Percentiles rank a stretch among this genome's conserved stretches.
Conservation (phyloP, 2,113 vertebrate species). For the Oceanites oceanicus region DNA sequence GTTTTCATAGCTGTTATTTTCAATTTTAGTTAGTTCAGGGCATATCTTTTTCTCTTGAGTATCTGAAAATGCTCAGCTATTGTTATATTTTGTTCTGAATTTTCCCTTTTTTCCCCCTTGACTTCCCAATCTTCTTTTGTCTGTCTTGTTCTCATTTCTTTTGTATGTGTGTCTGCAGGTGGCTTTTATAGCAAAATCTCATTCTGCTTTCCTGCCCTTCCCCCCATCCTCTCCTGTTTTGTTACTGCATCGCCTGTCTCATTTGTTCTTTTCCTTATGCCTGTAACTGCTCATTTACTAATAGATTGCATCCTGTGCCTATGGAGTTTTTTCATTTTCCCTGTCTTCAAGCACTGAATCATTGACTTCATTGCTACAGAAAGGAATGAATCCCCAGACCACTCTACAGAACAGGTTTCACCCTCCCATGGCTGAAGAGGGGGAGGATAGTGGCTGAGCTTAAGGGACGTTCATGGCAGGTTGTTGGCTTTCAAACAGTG, state of each 20-base stretch:
- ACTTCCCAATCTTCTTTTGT: slow-evolving; percentile 36
- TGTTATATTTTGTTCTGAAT: slow-evolving; percentile 36
- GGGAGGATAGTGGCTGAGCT: neutral
- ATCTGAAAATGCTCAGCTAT: slow-evolving; percentile 19
- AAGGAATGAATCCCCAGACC: neutral
- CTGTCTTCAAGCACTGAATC: neutral
- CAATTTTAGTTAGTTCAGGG: slow-evolving; percentile 10
- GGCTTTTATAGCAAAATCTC: slow-evolving; percentile 28
- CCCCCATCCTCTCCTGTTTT: neutral
- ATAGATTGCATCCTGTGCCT: neutral
- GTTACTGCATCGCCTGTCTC: neutral
- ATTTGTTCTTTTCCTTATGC: slow-evolving; percentile 10
- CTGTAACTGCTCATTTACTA: slow-evolving; percentile 27
- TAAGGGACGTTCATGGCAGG: neutral
- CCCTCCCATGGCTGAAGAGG: neutral
- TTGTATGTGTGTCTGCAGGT: slow-evolving; percentile 43
- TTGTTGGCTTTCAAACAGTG: neutral
- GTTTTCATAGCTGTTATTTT: slow-evolving; percentile 14
- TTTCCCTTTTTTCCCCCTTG: neutral
- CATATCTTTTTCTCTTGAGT: slow-evolving; percentile 7
- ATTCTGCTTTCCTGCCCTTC: neutral
- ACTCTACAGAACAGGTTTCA: neutral
- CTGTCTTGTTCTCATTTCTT: slow-evolving; percentile 43
- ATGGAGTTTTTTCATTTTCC: neutral
- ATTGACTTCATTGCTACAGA: neutral